Evolutionary conservation across 2,797 vertebrate species (phyloP), one percentile per base, ranked within the genome.

Genomic region (Pseudochaenichthys georgianus): DNA sequence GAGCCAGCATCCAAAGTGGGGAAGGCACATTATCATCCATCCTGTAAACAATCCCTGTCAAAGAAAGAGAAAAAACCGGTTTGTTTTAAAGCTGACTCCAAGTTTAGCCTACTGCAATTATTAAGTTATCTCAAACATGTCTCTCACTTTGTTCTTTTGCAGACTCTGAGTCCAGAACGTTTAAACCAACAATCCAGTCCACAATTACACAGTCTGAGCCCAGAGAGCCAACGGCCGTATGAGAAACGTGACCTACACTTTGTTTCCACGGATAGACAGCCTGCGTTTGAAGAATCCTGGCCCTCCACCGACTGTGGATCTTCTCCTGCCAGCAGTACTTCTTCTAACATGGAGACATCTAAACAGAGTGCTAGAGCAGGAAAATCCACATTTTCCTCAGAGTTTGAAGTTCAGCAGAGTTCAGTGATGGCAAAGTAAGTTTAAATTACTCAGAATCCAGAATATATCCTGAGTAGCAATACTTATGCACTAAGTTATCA

Each of bases 241-340:
- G 77, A 75, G 17, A 88, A 71, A 48, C 54, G 51, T 38, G 59
- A 79, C 15, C 38, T 34, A 34, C 12, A 28, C 38, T 67, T 81
- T n/a, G 43, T 48, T 3, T 42, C 65, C 48, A 57, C 70, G 1
- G 83, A 87, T 23, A 78, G 68, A 58, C 74, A 87, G 21, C 88
- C 88, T 55, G 88, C 74, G 57, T 95, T 91, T 70, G 77, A 89
- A 16, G 95, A 96, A 58, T 95, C 92, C n/a, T 96, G 96, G 96
- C 93, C 95, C 8, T 95, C 94, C 13, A 90, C 90, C 5, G 95
- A 95, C 16, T 77, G 59, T 31, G 92, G 84, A 62, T 81, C 88
- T 7, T 83, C 92, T 69, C 61, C 75, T 66, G 19, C 51, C 19
- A 86, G 67, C 62, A 52, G 42, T 9, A 31, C 38, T 21, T 77